Evolutionary conservation across 2,797 vertebrate species (phyloP), one percentile per base, ranked within the genome.

Genomic region (Euthynnus affinis): DNA sequence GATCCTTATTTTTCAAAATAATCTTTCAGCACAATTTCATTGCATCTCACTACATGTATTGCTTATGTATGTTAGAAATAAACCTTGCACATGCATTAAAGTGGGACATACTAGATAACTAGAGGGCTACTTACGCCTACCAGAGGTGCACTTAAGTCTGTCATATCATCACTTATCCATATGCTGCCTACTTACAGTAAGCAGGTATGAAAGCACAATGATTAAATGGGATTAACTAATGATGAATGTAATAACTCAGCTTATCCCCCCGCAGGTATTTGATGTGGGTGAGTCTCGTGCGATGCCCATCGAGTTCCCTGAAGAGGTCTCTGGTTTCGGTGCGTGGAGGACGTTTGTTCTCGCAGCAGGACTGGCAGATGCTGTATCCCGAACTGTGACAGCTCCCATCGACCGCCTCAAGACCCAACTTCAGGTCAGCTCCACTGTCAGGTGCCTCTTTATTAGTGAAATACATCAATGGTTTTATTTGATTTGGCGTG

Each of bases 341-440:
- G 82, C 66, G 0, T 94, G 94, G 93, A 92, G 82, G 74, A 91
- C 87, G 5, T 95, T 95, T 48, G 92, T 94, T 62, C 62, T 95
- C 5, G 78, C 93, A 2, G 93, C 94, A 1, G 94, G 95, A 52
- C 46, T 95, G 46, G 87, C 95, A 6, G 95, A 96, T 20, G 94
- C 84, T 5, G 88, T 94, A 1, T 95, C 95, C 66, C 86, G 94
- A 60, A 95, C 92, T 5, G 86, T 88, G 60, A 96, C 95, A 0
- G 95, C 95, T 1, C 95, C 95, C 20, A 95, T 95, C 34, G 94
- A 96, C 67, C 93, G 93, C 5, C 87, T 96, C 0, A 96, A 96
- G 85, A 96, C 93, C 32, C 93, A 93, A 44, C 92, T 96, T 34
- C 95, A 96, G 94, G 95, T 96, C 66, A 83, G 85, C 12, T 40